phyloP scores from a whole-genome alignment of 2,113 vertebrate species.

The Vireo altiloquus region DNA sequence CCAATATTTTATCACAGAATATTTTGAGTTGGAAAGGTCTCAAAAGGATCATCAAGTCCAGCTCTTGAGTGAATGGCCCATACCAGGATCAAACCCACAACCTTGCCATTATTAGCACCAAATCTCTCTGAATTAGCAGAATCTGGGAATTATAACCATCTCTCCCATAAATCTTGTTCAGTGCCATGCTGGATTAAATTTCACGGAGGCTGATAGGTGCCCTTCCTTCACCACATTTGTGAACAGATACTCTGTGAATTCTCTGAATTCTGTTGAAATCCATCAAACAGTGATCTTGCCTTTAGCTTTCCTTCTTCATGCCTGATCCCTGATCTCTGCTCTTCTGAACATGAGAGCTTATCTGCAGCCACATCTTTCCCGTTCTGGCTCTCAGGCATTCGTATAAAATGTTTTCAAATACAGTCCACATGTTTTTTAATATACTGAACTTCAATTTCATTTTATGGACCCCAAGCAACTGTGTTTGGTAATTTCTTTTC shows the following conservation, averaged over 20 bases:
- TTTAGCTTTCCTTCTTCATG: not conserved
- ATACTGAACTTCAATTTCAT: conserved; percentile 33
- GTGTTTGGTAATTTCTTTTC: not conserved
- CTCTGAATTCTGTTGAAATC: not conserved
- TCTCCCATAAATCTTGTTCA: not conserved
- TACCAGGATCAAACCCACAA: rapidly evolving
- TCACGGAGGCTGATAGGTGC: not conserved
- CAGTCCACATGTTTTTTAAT: conserved; percentile 16
- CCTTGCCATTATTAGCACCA: not conserved
- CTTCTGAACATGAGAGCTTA: not conserved
- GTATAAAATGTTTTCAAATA: conserved; percentile 14
- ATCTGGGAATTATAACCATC: not conserved
- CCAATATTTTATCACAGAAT: not conserved
- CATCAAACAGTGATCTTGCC: not conserved
- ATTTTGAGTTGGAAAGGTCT: not conserved
- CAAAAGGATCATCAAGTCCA: not conserved
- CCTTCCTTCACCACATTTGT: not conserved
- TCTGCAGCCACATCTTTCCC: conserved; percentile 8
- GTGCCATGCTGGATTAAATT: not conserved
- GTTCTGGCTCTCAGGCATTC: not conserved
- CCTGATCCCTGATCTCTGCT: not conserved
- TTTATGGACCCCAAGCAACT: not conserved
- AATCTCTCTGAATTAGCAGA: not conserved
- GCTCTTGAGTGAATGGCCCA: not conserved
- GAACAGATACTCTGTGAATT: not conserved